A percentile compares a stretch with the other conserved stretches of the same genome.
These are phyloP conservation scores for Saccopteryx bilineata DNA, from an alignment of 2,113 vertebrate genomes.

Conservation along the genomic window DNA sequence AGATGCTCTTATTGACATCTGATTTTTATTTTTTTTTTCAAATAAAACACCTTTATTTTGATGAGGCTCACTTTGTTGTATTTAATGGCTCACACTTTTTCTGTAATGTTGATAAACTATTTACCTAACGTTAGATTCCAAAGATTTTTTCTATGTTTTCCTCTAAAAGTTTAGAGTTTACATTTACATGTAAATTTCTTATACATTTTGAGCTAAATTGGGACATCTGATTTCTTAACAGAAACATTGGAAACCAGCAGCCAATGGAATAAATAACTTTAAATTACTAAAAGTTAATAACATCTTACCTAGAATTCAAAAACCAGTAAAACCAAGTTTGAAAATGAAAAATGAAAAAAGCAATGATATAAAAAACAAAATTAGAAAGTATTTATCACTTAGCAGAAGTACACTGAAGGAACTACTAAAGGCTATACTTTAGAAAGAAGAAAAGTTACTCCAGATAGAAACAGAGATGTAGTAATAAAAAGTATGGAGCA, in stretches of 20 bases:
- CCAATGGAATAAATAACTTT: not conserved
- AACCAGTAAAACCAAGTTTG: constrained; percentile 17
- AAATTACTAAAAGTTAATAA: constrained; percentile 40
- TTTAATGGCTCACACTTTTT: not conserved
- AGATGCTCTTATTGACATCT: not conserved
- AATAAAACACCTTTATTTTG: not conserved
- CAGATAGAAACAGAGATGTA: not conserved
- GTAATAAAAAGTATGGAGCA: not conserved
- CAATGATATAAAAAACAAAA: not conserved
- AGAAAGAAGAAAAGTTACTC: not conserved
- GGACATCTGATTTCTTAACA: not conserved
- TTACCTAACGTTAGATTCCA: not conserved
- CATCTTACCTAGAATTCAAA: not conserved
- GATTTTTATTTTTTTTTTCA: no score
- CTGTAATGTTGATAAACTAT: not conserved
- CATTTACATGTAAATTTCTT: not conserved
- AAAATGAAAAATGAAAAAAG: constrained; percentile 47
- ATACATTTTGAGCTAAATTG: not conserved
- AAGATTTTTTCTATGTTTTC: not conserved
- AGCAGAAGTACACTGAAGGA: constrained; percentile 9
- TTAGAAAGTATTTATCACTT: not conserved
- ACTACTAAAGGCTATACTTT: not conserved
- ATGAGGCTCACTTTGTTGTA: not conserved
- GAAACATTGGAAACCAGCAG: not conserved
- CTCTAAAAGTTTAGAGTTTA: not conserved